phyloP scores from a whole-genome alignment of 2,113 vertebrate genomes.

The Pyrgilauda ruficollis region DNA sequence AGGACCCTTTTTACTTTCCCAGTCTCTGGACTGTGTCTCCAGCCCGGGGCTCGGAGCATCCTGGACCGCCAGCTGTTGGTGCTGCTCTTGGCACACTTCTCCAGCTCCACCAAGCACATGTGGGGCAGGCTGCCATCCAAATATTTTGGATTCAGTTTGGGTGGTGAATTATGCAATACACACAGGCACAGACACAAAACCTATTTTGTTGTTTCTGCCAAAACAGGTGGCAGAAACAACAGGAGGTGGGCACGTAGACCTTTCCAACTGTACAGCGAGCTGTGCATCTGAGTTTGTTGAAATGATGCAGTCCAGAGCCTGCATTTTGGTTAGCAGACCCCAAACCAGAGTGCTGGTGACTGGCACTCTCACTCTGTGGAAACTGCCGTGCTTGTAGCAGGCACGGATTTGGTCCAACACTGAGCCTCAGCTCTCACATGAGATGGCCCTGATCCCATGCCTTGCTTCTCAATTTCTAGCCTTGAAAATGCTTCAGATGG shows the following conservation, averaged over 20 bases:
- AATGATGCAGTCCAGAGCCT: background rate
- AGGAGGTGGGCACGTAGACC: background rate
- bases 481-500: background rate
- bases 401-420: background rate
- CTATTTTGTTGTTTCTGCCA: background rate
- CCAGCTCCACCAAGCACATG: background rate
- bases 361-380: background rate
- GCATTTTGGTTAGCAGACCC: background rate
- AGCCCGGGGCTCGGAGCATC: background rate
- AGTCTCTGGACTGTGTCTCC: background rate
- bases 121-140: background rate
- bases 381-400: fast-evolving
- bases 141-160: conserved; percentile 17
- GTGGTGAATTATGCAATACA: background rate
- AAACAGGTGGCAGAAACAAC: conserved; percentile 14
- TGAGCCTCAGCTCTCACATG: background rate
- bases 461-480: background rate
- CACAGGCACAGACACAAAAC: background rate
- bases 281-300: background rate
- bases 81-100: background rate
- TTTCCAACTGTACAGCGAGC: background rate
- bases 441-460: background rate
- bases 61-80: background rate
- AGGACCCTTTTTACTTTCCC: background rate
- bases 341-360: background rate